These are phyloP conservation scores for Dolichoris vasculosae DNA, from an alignment of 1,140 invertebrate species.

Conservation along the genomic window DNA sequence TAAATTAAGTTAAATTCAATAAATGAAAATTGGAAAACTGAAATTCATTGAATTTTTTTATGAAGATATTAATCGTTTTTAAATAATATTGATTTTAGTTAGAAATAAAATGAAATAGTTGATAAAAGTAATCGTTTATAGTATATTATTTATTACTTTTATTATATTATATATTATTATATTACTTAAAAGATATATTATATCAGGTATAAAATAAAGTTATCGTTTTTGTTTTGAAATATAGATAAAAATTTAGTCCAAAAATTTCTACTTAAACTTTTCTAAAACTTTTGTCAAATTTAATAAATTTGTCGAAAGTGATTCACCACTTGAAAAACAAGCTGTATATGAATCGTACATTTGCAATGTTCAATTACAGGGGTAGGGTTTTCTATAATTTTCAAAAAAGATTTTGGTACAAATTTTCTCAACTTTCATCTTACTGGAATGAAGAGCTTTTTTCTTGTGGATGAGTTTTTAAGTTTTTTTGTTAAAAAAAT, in stretches of 20 bases:
- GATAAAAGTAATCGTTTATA: too few species aligned
- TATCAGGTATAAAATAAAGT: neutral
- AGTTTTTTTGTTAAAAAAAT: too few species aligned
- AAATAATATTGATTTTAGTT: too few species aligned
- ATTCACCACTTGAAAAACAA: neutral
- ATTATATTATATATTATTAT: too few species aligned
- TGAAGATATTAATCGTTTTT: too few species aligned
- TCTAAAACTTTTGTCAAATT: neutral
- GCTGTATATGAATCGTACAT: neutral
- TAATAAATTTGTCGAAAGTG: neutral
- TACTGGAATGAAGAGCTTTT: constrained; percentile 32
- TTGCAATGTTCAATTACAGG: neutral
- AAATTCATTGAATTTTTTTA: too few species aligned
- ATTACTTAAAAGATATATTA: too few species aligned
- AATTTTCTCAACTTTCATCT: constrained; percentile 16
- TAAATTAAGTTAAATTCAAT: too few species aligned
- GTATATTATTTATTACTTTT: too few species aligned
- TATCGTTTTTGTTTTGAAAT: neutral
- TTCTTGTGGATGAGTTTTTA: neutral
- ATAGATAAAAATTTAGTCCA: neutral
- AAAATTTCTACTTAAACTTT: neutral
- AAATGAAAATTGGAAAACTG: too few species aligned
- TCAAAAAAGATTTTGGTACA: constrained; percentile 24
- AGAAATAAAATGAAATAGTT: too few species aligned
- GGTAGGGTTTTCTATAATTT: constrained; percentile 11